Base-by-base conservation (phyloP, 2,888 invertebrate genomes). In the Athalia cordata region DNA sequence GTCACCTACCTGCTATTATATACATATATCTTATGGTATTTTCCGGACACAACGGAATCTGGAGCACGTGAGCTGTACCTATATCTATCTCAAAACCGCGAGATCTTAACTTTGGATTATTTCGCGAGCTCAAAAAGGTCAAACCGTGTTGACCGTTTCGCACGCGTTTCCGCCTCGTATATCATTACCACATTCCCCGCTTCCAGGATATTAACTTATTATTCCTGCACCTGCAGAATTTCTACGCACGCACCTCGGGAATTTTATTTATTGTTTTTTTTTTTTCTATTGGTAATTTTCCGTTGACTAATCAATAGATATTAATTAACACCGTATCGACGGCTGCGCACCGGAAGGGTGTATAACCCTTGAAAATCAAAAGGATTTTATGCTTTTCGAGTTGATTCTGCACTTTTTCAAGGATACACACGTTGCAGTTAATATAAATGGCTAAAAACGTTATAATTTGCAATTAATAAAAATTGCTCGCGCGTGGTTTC, bases 101-200 rank as follows among this genome's bases (percentile, higher is more conserved):
- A 75, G 75, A 75, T 75, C 50, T 62, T 9, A 50, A 61, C 6
- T 13, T 9, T 15, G 50, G 62, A 75, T 75, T 75, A 62, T 62
- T 62, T 29, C 62, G 13, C 43, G 50, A 6, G 75, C 29, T 52
- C 75, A 62, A 43, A n/a, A 50, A 75, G 62, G n/a, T 62, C 62
- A n/a, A 64, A 9, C 15, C 2, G 15, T 50, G 72, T 29, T 5
- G 59, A 72, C 47, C 72, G n/a, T 72, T 72, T 59, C 72, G 13
- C 8, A 11, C 57, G 59, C 11, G 9, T 49, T 67, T 67, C 67
- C 67, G 13, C 45, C 47, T 47, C 49, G 67, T 49, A 55, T n/a
- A 8, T 8, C 11, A 47, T 70, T 47, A n/a, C 55, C 6, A 15
- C 67, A 7, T 45, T 11, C 7, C 6, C 15, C 29, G 29, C 29